phyloP scores from a whole-genome alignment of 1,140 invertebrate genomes.

The Polypedilum pembai region DNA sequence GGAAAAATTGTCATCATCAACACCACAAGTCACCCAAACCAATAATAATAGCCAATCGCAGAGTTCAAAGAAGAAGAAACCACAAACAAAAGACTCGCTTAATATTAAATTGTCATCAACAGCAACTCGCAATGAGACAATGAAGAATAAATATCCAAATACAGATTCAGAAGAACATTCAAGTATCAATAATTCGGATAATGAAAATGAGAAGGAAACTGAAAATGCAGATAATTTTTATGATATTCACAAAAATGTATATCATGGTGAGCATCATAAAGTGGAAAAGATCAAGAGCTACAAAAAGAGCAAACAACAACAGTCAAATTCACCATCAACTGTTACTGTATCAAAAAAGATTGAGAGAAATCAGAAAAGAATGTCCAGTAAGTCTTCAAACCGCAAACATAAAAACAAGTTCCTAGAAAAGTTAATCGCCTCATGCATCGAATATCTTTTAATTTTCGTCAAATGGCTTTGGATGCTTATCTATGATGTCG shows the following conservation, averaged over 20 bases:
- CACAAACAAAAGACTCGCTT: background rate
- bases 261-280: conserved; percentile 22
- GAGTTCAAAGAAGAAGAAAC: background rate
- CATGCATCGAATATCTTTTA: conserved; percentile 59
- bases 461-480: conserved; percentile 66
- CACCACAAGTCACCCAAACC: background rate
- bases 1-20: background rate
- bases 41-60: background rate
- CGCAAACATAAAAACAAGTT: conserved; percentile 38
- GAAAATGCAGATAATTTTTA: background rate
- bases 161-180: background rate
- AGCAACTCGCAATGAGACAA: background rate
- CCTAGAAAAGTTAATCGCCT: conserved; percentile 38
- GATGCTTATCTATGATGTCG: conserved; percentile 67
- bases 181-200: background rate
- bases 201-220: background rate
- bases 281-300: background rate
- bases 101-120: background rate
- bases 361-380: conserved; percentile 22
- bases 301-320: background rate
- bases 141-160: background rate
- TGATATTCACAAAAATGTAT: background rate
- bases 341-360: background rate
- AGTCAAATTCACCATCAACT: background rate
- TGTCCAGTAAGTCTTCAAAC: background rate